phyloP scores from a whole-genome alignment of 2,113 vertebrate genomes.

The Terrapene triunguis region DNA sequence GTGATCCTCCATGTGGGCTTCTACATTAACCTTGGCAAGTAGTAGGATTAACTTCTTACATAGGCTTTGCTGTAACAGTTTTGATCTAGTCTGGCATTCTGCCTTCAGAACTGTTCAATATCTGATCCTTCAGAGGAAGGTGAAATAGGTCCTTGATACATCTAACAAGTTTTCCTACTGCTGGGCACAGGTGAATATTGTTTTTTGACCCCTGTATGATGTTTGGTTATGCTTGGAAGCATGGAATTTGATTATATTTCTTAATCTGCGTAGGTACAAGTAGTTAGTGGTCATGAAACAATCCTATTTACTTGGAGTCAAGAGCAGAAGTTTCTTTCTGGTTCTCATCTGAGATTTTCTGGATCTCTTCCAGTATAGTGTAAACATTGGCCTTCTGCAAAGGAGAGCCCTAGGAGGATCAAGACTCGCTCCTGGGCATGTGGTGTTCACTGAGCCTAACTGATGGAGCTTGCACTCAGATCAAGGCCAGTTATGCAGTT shows the following conservation, averaged over 20 bases:
- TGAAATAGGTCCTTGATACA: not conserved
- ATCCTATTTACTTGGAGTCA: conserved; percentile 19
- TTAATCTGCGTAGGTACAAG: not conserved
- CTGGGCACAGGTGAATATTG: not conserved
- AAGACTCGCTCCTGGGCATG: conserved; percentile 66
- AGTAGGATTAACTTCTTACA: not conserved
- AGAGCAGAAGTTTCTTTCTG: conserved; percentile 16
- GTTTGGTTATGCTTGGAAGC: not conserved
- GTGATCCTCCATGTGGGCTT: not conserved
- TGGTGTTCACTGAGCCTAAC: conserved; percentile 64
- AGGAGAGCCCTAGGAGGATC: conserved; percentile 63
- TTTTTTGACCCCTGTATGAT: not conserved
- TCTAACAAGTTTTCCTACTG: not conserved
- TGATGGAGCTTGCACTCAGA: conserved; percentile 65
- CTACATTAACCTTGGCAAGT: not conserved
- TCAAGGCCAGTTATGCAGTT: conserved; percentile 73
- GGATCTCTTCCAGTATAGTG: conserved; percentile 74
- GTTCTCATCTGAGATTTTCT: conserved; percentile 74
- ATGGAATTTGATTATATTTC: not conserved
- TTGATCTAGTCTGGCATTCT: not conserved
- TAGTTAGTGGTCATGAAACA: not conserved
- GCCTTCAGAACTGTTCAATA: not conserved
- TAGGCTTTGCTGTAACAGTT: not conserved
- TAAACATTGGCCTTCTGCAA: conserved; percentile 64
- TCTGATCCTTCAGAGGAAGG: not conserved